Percentiles rank a stretch among this genome's conserved stretches.
These are phyloP conservation scores for Dryomyza anilis DNA, from an alignment of 2,888 invertebrate species.

Conservation along the genomic window DNA sequence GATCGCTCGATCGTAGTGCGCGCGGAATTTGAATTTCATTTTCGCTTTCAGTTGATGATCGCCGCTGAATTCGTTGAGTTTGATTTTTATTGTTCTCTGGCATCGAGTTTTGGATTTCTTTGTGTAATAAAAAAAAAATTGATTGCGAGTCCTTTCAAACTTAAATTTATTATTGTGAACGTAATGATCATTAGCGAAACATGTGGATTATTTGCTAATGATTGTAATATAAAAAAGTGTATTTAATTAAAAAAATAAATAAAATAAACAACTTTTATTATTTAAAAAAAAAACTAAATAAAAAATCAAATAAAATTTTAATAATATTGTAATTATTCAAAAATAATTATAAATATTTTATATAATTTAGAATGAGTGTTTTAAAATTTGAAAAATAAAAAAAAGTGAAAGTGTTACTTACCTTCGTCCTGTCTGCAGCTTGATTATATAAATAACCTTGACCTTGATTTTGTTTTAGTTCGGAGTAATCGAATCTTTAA, in stretches of 20 bases:
- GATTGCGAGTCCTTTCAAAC: slow-evolving; percentile 6
- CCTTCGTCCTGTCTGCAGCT: too few relatives aligned
- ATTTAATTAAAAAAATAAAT: background rate
- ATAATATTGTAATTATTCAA: background rate
- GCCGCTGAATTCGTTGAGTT: slow-evolving; percentile 53
- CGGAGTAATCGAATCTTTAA: too few relatives aligned
- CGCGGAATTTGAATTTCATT: slow-evolving; percentile 29
- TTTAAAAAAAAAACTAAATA: background rate
- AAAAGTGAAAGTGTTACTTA: background rate
- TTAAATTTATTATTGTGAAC: background rate
- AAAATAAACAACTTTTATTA: background rate
- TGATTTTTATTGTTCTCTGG: slow-evolving; percentile 32
- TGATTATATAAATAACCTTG: too few relatives aligned
- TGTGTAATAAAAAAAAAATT: too few relatives aligned
- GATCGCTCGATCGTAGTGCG: slow-evolving; percentile 29
- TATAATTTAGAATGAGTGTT: too few relatives aligned
- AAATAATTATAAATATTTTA: background rate
- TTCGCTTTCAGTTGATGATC: slow-evolving; percentile 57
- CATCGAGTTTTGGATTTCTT: slow-evolving; percentile 12
- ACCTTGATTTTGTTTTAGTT: too few relatives aligned
- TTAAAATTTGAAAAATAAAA: background rate
- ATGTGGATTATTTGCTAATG: slow-evolving; percentile 29
- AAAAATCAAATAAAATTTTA: background rate
- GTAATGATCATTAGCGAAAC: slow-evolving; percentile 14
- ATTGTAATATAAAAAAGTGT: background rate